Conservation (phyloP, 2,797 vertebrate genomes). For the Psittacula derbiana region DNA sequence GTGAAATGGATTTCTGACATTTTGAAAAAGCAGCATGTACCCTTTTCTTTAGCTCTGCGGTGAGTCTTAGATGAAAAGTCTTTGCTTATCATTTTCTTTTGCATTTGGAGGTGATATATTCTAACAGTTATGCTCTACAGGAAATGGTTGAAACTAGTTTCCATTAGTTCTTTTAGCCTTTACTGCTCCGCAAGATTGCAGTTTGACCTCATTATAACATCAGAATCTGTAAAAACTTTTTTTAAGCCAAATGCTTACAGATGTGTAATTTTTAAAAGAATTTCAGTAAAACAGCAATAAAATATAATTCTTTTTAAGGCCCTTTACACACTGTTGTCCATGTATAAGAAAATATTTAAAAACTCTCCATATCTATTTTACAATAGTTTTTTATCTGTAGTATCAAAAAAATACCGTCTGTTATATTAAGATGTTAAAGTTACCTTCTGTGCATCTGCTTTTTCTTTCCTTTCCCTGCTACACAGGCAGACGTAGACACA, state of each 20-base stretch:
- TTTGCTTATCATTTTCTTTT: constrained; percentile 17
- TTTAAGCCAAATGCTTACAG: background rate
- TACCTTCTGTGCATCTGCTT: background rate
- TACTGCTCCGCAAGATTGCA: background rate
- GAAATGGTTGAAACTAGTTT: constrained; percentile 32
- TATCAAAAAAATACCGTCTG: background rate
- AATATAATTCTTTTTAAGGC: background rate
- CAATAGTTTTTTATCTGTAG: background rate
- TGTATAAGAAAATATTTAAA: background rate
- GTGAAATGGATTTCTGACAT: constrained; percentile 30
- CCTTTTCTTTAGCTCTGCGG: constrained; percentile 27
- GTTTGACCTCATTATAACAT: background rate
- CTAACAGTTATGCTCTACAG: background rate
- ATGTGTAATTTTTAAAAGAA: background rate
- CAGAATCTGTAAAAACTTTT: background rate
- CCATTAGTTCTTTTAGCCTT: background rate
- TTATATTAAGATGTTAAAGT: background rate
- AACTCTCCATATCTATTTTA: background rate
- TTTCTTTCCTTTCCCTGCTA: background rate
- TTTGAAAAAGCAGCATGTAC: constrained; percentile 3
- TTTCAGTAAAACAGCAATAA: background rate
- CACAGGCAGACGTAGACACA: rapidly evolving
- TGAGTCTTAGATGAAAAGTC: background rate
- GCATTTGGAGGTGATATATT: constrained; percentile 1
- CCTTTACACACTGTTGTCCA: background rate